phyloP scores from a whole-genome alignment of 2,797 vertebrate species.

The Notolabrus celidotus region DNA sequence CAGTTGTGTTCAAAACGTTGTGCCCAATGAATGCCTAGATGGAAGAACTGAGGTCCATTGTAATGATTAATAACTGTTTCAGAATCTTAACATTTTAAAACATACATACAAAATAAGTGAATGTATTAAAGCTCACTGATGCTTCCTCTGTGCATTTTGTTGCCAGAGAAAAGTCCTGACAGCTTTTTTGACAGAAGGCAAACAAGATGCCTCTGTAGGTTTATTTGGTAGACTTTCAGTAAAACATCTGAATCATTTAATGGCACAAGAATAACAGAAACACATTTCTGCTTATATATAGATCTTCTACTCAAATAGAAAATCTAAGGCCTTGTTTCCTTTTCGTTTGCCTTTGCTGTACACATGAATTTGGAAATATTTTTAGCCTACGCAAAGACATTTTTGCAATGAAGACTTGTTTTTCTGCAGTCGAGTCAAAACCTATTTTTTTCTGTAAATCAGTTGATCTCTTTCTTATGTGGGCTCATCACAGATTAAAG shows the following conservation, averaged over 20 bases:
- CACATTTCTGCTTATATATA: neutral
- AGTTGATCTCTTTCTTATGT: neutral
- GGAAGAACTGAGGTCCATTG: neutral
- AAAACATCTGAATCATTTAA: neutral
- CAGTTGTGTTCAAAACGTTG: too few species aligned
- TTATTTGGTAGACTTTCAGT: constrained; percentile 16
- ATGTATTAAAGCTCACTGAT: neutral
- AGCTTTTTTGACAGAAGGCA: neutral
- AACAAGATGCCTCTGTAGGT: neutral
- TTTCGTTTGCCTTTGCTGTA: neutral
- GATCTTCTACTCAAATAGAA: neutral
- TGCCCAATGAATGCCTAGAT: neutral
- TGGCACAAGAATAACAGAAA: neutral
- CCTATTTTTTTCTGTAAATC: neutral
- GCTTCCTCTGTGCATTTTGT: too few species aligned
- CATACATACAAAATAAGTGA: neutral
- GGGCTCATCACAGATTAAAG: constrained; percentile 3
- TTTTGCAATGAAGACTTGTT: neutral
- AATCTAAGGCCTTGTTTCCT: neutral
- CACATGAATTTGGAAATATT: neutral
- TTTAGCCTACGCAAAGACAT: neutral
- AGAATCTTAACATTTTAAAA: neutral
- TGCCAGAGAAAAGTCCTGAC: neutral
- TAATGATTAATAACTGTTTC: neutral
- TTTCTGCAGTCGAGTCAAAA: neutral